Evolutionary conservation across 2,888 invertebrate genomes (phyloP), one percentile per base, ranked within the genome.

Genomic region (Penaeus monodon): DNA sequence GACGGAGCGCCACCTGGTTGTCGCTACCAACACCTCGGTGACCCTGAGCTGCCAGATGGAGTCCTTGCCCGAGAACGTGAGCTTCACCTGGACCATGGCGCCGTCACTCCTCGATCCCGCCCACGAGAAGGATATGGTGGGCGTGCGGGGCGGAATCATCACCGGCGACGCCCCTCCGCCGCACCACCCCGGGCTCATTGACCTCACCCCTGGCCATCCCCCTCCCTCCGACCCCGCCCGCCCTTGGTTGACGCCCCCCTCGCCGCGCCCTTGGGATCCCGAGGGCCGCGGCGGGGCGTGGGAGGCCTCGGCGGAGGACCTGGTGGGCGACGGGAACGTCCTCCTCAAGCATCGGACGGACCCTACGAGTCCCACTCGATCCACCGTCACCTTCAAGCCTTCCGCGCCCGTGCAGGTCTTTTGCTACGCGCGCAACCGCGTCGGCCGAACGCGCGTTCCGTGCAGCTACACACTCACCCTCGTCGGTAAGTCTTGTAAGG

Each of bases 1-100:
- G 10, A 74, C 44, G 6, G 77, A 88, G 64, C 70, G 86, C 65
- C 63, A 74, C 20, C 57, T 88, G 78, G 77, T 84, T 24, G 86
- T 83, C 22, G 88, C 83, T 12, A 74, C 74, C 68, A 88, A 88
- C 77, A 84, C 85, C 20, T 86, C 88, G 29, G 63, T 88, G 57
- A 88, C 83, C 44, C 76, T 88, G 29, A 83, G 49, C 80, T 88
- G 88, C 79, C 64, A 38, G 14, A 85, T 88, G 86, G 84, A 86
- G 68, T 85, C 88, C 29, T 77, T 85, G 10, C 88, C 88, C 17
- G 33, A 81, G 29, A 65, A 73, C 73, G 64, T 85, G 33, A 24
- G 65, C 65, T 88, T 83, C 85, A 83, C 81, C 64, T 88, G 88
- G 88, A 44, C 49, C 22, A 63, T 81, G 38, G 64, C 81, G 1